A percentile compares a stretch with the other conserved stretches of the same genome.
Conservation (phyloP, 2,888 invertebrate genomes). For the Notocelia uddmanniana region DNA sequence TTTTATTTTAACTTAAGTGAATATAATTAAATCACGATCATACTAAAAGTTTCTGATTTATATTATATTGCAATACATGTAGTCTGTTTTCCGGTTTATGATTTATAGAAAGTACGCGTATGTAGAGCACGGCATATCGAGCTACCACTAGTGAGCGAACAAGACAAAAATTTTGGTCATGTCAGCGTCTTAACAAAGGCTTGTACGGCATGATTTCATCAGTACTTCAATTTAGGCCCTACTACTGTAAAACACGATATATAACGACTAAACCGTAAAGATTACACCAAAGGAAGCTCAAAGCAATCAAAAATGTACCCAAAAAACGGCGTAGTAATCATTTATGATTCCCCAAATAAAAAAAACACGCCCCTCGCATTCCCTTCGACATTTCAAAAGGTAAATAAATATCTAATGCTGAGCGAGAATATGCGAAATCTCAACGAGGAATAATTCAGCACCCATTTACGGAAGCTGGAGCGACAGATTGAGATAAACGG, state of each 20-base stretch:
- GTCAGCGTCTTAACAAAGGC: too few relatives aligned
- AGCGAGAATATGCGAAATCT: conserved; percentile 51
- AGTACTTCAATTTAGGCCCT: too few relatives aligned
- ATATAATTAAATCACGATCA: too few relatives aligned
- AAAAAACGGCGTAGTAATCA: conserved; percentile 34
- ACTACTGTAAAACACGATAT: not conserved
- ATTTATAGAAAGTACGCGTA: too few relatives aligned
- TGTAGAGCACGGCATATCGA: too few relatives aligned
- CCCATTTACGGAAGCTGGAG: conserved; percentile 47
- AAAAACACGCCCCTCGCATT: conserved; percentile 38
- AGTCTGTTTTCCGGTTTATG: too few relatives aligned
- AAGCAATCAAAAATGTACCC: conserved; percentile 33
- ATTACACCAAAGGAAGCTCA: conserved; percentile 17
- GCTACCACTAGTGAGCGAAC: too few relatives aligned
- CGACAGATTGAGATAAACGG: conserved; percentile 25
- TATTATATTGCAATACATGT: too few relatives aligned
- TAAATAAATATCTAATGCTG: conserved; percentile 46
- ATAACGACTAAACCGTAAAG: conserved; percentile 21
- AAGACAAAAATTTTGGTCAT: too few relatives aligned
- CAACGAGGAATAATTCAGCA: conserved; percentile 50
- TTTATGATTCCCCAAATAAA: conserved; percentile 38
- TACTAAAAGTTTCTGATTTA: too few relatives aligned
- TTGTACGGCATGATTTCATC: too few relatives aligned
- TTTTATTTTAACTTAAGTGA: too few relatives aligned
- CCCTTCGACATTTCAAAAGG: conserved; percentile 42